These are phyloP conservation scores for Bugulina stolonifera DNA, from an alignment of 2,888 invertebrate species.

Conservation along the genomic window DNA sequence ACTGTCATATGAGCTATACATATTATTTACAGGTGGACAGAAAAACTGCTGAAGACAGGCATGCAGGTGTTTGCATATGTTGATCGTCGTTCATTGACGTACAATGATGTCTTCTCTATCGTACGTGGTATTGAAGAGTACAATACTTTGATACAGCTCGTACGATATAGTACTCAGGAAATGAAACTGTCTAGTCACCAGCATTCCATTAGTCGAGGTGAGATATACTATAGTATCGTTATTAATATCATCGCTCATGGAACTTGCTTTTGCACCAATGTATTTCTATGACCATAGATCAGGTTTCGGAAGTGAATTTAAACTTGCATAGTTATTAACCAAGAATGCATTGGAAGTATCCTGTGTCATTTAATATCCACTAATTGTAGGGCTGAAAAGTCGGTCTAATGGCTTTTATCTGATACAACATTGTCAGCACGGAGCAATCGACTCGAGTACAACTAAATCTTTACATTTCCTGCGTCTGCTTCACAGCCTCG, in stretches of 20 bases:
- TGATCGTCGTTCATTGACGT: slow-evolving; percentile 7
- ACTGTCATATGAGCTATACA: not conserved
- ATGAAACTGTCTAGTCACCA: slow-evolving; percentile 21
- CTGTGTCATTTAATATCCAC: too few relatives aligned
- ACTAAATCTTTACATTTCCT: slow-evolving; percentile 6
- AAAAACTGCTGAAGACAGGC: slow-evolving; percentile 16
- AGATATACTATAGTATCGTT: too few relatives aligned
- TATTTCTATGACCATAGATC: too few relatives aligned
- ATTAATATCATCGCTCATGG: too few relatives aligned
- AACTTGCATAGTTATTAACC: too few relatives aligned
- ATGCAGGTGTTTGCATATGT: slow-evolving; percentile 24
- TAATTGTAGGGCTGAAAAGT: not conserved
- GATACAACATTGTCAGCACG: not conserved
- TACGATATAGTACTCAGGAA: slow-evolving; percentile 2
- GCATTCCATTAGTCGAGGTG: too few relatives aligned
- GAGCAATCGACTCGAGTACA: slow-evolving; percentile 2
- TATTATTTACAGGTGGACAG: slow-evolving; percentile 19
- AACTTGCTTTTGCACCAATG: too few relatives aligned
- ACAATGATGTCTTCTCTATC: slow-evolving; percentile 25
- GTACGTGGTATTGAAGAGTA: slow-evolving; percentile 24
- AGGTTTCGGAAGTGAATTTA: too few relatives aligned
- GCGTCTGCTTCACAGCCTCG: slow-evolving; percentile 5
- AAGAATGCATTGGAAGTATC: too few relatives aligned
- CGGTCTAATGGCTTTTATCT: not conserved
- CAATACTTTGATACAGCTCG: slow-evolving; percentile 20